Evolutionary conservation across 2,113 vertebrate species (phyloP).

Genomic region (Atractosteus spatula): DNA sequence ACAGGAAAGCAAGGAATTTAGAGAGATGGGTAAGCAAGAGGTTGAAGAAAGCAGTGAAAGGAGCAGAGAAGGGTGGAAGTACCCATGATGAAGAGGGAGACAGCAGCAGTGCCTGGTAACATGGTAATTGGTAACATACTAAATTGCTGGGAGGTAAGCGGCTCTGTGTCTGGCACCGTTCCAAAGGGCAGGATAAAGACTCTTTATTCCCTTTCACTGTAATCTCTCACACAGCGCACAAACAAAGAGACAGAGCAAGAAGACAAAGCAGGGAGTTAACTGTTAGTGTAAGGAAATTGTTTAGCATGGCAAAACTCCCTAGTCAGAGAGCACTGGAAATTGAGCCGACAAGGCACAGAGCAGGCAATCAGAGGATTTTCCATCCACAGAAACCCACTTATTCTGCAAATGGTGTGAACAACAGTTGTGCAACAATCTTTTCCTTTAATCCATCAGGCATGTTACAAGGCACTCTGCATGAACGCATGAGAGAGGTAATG

Average conservation of each 20-base stretch:
- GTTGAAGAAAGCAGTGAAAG: not conserved
- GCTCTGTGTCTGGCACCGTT: not conserved
- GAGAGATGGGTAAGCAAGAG: too few relatives aligned
- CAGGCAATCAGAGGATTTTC: too few relatives aligned
- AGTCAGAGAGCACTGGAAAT: not conserved
- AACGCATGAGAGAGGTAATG: too few relatives aligned
- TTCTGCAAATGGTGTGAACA: not conserved
- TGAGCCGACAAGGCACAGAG: not conserved
- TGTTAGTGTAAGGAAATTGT: too few relatives aligned
- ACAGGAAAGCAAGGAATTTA: not conserved
- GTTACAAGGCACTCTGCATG: too few relatives aligned
- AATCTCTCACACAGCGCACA: constrained; percentile 5
- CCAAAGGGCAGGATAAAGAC: constrained; percentile 6
- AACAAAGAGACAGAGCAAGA: not conserved
- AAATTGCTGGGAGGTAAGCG: not conserved
- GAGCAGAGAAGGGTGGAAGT: not conserved
- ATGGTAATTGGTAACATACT: not conserved
- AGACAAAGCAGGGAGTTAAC: not conserved
- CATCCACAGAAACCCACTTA: not conserved
- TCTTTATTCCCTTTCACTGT: constrained; percentile 1
- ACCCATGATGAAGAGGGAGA: not conserved
- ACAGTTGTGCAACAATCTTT: too few relatives aligned
- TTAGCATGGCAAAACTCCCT: too few relatives aligned
- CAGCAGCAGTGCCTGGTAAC: not conserved
- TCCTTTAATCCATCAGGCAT: too few relatives aligned